Conservation (phyloP, 2,888 invertebrate genomes). For the Acronicta psi region DNA sequence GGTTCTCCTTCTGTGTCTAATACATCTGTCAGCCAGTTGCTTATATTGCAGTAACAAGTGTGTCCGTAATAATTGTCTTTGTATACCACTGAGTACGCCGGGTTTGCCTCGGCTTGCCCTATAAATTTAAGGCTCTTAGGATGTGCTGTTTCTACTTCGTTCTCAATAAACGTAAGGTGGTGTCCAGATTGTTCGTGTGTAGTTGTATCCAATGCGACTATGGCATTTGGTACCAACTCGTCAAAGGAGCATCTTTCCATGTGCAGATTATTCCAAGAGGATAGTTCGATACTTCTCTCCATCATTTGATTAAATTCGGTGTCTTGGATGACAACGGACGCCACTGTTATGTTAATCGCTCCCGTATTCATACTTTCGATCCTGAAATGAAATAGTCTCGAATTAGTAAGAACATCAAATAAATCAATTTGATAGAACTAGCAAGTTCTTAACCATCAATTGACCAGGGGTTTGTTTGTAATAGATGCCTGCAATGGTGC, state of each 20-base stretch:
- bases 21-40: slow-evolving; percentile 87
- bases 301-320: slow-evolving; percentile 90
- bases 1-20: slow-evolving; percentile 77
- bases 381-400: slow-evolving; percentile 79
- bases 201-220: slow-evolving; percentile 81
- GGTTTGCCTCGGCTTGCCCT: slow-evolving; percentile 82
- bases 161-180: slow-evolving; percentile 85
- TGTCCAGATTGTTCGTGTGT: slow-evolving; percentile 90
- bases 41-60: slow-evolving; percentile 90
- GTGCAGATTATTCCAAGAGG: slow-evolving; percentile 90
- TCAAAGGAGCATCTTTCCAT: slow-evolving; percentile 91
- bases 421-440: neutral
- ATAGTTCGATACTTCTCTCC: slow-evolving; percentile 90
- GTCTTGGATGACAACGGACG: slow-evolving; percentile 88
- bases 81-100: slow-evolving; percentile 83
- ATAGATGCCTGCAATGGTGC: no score
- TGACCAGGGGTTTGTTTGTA: no score
- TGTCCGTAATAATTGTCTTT: slow-evolving; percentile 90
- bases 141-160: slow-evolving; percentile 80
- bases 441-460: neutral
- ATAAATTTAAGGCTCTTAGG: slow-evolving; percentile 89
- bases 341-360: slow-evolving; percentile 91
- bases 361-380: slow-evolving; percentile 89
- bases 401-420: neutral
- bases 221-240: slow-evolving; percentile 87